Evolutionary conservation across 1,140 invertebrate species (phyloP).

Genomic region (Belonocnema kinseyi): DNA sequence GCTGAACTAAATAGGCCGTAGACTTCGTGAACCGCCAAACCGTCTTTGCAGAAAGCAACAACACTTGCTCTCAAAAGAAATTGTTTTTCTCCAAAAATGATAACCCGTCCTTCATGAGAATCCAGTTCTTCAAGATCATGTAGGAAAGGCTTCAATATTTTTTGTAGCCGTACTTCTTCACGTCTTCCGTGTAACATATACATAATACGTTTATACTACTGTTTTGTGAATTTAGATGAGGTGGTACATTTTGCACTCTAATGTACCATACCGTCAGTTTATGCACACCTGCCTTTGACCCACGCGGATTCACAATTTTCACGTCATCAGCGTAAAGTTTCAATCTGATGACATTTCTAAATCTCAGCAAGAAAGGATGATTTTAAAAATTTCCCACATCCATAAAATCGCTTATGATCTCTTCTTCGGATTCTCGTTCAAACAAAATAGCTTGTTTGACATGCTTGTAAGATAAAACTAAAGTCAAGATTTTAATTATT

Average conservation of each 20-base stretch:
- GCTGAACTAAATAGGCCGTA: slow-evolving; percentile 12
- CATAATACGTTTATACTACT: too few relatives aligned
- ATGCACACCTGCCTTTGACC: slow-evolving; percentile 2
- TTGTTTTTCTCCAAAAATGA: slow-evolving; percentile 10
- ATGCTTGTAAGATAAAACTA: slow-evolving; percentile 15
- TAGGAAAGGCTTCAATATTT: not conserved
- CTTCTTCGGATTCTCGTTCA: slow-evolving; percentile 3
- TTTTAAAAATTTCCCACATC: slow-evolving; percentile 32
- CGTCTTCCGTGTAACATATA: too few relatives aligned
- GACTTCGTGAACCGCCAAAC: slow-evolving; percentile 45
- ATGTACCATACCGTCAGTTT: slow-evolving; percentile 32
- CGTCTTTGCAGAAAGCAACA: slow-evolving; percentile 43
- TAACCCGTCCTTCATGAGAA: slow-evolving; percentile 33
- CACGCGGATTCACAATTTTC: slow-evolving; percentile 32
- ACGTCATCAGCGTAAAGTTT: slow-evolving; percentile 38
- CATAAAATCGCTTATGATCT: slow-evolving; percentile 3
- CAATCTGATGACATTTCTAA: slow-evolving; percentile 30
- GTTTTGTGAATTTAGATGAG: too few relatives aligned
- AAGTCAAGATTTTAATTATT: not conserved
- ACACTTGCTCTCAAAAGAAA: slow-evolving; percentile 40
- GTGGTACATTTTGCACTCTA: not conserved
- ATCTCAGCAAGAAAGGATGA: slow-evolving; percentile 26
- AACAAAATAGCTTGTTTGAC: slow-evolving; percentile 3
- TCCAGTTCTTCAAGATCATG: slow-evolving; percentile 33
- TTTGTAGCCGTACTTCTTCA: not conserved